These are phyloP conservation scores for Dendrolimus pini DNA, from an alignment of 2,888 invertebrate species.

Conservation along the genomic window DNA sequence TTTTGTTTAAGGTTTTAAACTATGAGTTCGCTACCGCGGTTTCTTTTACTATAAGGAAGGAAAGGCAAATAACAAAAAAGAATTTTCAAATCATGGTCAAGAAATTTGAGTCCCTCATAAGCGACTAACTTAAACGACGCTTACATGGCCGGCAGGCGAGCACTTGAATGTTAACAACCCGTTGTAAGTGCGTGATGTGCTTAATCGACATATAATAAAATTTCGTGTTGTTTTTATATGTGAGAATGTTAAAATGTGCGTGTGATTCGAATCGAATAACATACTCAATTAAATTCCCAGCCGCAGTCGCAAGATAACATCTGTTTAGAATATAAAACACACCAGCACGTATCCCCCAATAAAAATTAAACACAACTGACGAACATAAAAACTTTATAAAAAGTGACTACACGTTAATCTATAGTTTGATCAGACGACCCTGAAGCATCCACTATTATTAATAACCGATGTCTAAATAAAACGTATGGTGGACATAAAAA, in stretches of 20 bases:
- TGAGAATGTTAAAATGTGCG: conserved; percentile 56
- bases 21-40: no score
- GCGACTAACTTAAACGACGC: no score
- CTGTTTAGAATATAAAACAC: conserved; percentile 73
- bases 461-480: conserved; percentile 73
- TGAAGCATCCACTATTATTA: conserved; percentile 70
- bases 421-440: conserved; percentile 68
- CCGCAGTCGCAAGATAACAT: conserved; percentile 60
- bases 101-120: no score
- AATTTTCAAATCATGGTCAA: no score
- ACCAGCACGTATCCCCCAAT: conserved; percentile 48
- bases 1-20: no score
- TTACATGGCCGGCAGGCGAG: conserved; percentile 5
- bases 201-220: conserved; percentile 10
- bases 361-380: conserved; percentile 59
- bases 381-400: conserved; percentile 49
- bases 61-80: no score
- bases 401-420: conserved; percentile 63
- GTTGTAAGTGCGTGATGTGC: conserved; percentile 22
- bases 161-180: conserved; percentile 23
- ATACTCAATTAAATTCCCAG: conserved; percentile 69
- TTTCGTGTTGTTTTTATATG: conserved; percentile 27
- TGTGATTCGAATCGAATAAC: conserved; percentile 59
- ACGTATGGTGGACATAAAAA: conserved; percentile 56
- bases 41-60: no score